These are phyloP conservation scores for Chroicocephalus ridibundus DNA, from an alignment of 2,113 vertebrate genomes.

Conservation along the genomic window DNA sequence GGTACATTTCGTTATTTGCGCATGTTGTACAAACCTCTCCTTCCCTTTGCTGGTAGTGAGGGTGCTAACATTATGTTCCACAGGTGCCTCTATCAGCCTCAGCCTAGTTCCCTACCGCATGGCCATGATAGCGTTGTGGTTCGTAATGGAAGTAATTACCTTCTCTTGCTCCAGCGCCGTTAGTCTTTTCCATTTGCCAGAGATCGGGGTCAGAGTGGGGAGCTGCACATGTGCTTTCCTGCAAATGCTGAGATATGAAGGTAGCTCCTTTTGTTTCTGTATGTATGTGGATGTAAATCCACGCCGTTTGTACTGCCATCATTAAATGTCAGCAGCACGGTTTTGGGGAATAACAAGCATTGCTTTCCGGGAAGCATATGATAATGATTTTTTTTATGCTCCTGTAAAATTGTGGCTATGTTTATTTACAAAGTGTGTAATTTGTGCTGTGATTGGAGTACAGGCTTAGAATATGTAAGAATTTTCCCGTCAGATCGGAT, in stretches of 20 bases:
- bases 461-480: background rate
- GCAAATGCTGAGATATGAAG: background rate
- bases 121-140: background rate
- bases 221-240: fast-evolving
- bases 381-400: background rate
- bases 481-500: background rate
- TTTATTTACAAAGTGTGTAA: slow-evolving; percentile 28
- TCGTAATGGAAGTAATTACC: background rate
- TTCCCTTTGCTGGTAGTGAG: background rate
- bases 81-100: background rate
- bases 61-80: background rate
- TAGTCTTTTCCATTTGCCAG: background rate
- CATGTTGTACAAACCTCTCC: background rate
- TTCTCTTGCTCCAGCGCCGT: background rate
- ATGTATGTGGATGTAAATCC: background rate
- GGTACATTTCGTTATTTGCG: background rate
- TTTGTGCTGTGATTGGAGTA: background rate
- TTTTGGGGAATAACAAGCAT: background rate
- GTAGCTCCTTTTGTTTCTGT: background rate
- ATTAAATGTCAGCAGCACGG: background rate
- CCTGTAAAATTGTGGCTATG: background rate
- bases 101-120: background rate
- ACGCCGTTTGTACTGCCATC: background rate
- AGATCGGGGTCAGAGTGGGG: background rate
- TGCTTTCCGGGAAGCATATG: background rate